A percentile compares a stretch with the other conserved stretches of the same genome.
phyloP scores from a whole-genome alignment of 1,140 invertebrate species.

The Lepidurus packardi region DNA sequence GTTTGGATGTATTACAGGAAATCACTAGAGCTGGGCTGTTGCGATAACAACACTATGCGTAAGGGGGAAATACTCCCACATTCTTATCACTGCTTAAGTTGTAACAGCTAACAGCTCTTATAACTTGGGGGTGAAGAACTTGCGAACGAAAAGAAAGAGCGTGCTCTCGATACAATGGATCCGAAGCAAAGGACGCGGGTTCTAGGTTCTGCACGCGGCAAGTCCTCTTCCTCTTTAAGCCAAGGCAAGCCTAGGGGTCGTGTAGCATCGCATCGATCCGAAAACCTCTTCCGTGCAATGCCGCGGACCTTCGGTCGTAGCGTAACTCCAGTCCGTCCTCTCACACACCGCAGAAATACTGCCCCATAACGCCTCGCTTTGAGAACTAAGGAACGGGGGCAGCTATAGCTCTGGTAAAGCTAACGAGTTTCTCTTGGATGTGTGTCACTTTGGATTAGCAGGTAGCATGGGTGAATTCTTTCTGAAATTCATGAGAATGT shows the following conservation, averaged over 20 bases:
- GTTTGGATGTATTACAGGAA: no score
- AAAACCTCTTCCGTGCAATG: not conserved
- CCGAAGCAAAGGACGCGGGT: not conserved
- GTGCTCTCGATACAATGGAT: not conserved
- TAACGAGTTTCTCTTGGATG: no score
- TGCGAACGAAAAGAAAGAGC: not conserved
- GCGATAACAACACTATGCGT: no score
- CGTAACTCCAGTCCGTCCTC: not conserved
- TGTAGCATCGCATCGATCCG: constrained; percentile 3
- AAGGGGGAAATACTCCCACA: no score
- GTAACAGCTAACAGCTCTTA: not conserved
- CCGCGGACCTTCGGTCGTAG: not conserved
- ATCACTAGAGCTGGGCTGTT: no score
- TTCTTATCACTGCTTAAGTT: not conserved
- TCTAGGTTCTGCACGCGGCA: not conserved
- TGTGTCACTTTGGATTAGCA: no score
- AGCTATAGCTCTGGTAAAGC: no score
- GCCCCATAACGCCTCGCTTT: not conserved
- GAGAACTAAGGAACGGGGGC: not conserved
- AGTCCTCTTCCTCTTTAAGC: not conserved
- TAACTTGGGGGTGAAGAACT: not conserved
- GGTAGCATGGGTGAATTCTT: no score
- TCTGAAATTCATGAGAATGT: no score
- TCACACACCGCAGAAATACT: not conserved
- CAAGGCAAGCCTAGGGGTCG: not conserved